Evolutionary conservation across 2,888 invertebrate genomes (phyloP), one percentile per base, ranked within the genome.

Genomic region (Macrophya alboannulata): DNA sequence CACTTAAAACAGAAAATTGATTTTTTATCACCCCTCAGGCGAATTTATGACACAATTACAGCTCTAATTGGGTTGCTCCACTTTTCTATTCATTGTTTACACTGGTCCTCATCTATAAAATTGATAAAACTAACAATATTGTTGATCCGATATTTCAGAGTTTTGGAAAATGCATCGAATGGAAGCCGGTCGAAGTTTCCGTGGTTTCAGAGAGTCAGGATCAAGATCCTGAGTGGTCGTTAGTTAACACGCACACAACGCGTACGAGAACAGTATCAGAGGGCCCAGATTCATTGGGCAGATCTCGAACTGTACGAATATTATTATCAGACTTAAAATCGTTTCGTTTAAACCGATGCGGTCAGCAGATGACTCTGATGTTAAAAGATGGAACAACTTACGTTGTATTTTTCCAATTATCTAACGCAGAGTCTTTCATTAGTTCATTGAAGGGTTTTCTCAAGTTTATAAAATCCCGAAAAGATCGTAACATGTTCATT

Each of bases 331-430:
- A 97, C 77, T 92, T 97, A 74, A 96, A 96, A 89, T 95, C 96
- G 85, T 96, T 97, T 89, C 94, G 95, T 86, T 94, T 96, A 1
- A 94, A 95, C 85, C 94, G 94, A 79, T 94, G 94, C 48, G 94
- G 95, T 0, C 95, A 95, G 84, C 94, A 94, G 51, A 92, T 96
- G 79, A 95, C 95, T 59, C 95, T 98, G 88, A 95, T 96, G 89
- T 96, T 96, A 88, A 96, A 96, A 87, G 96, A 96, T 93, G 95
- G 96, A 79, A 96, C 97, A 0, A 96, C 96, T 91, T 96, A 97
- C 89, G 96, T 97, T 87, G 96, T 97, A 6, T 97, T 99, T 91
- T 97, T 97, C 92, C 98, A 98, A 92, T 96, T 97, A 89, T 98
- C 97, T 0, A 98, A 98, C 89, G 97, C 98, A 0, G 97, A 97